Evolutionary conservation across 2,888 invertebrate species (phyloP), one percentile per base, ranked within the genome.

Genomic region (Allacma fusca): DNA sequence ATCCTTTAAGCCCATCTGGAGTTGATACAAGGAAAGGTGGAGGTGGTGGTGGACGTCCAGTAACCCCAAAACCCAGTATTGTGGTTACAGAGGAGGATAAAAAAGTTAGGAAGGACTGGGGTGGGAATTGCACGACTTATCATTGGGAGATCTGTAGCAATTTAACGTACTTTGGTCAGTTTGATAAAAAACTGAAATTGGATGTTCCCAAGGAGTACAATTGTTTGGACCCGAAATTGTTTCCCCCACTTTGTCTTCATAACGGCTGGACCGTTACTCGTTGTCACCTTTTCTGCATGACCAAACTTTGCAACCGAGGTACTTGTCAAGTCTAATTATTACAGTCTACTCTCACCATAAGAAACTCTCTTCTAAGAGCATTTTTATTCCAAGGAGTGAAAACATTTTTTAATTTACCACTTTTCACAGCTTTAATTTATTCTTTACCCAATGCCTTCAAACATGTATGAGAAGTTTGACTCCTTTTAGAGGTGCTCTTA

Each of bases 271-370:
- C 77, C 16, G 76, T 80, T 62, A 74, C 71, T n/a, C 65, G 81
- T 0, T 81, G 81, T 67, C 81, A 81, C 68, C 71, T 81, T 64
- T 79, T 81, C 13, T 81, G 81, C 78, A 80, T 81, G 81, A 76
- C 75, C 43, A 50, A 44, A 44, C 75, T 79, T 59, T 78, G 81
- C 79, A 81, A 80, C 67, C 70, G 75, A 24, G 68, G 71, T 73
- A 43, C n/a, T n/a, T n/a, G n/a, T n/a, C n/a, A n/a, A n/a, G n/a
- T n/a, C n/a, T n/a, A n/a, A n/a, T n/a, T n/a, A n/a, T n/a, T n/a
- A n/a, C n/a, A n/a, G n/a, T n/a, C n/a, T n/a, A n/a, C n/a, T n/a
- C n/a, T n/a, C n/a, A n/a, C n/a, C n/a, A n/a, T n/a, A n/a, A n/a
- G n/a, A n/a, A n/a, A n/a, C n/a, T n/a, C n/a, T n/a, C n/a, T n/a